Percentiles rank a stretch among this genome's conserved stretches.
phyloP scores from a whole-genome alignment of 2,797 vertebrate species.

The Lagocephalus sceleratus region DNA sequence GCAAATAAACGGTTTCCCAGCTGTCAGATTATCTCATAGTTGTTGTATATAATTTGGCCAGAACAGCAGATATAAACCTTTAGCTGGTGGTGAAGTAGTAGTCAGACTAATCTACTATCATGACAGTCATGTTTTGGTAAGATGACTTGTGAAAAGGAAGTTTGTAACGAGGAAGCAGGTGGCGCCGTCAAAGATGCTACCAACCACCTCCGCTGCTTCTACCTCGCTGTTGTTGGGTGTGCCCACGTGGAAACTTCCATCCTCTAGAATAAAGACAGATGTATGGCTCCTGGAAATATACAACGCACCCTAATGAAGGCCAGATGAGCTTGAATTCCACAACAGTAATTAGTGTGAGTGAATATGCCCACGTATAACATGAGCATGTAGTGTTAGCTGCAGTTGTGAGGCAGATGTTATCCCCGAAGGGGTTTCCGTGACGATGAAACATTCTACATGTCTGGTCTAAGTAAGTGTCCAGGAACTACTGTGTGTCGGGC shows the following conservation, averaged over 20 bases:
- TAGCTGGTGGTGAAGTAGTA: background rate
- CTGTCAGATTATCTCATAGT: too few relatives aligned
- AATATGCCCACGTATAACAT: conserved; percentile 26
- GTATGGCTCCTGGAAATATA: conserved; percentile 50
- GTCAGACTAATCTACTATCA: background rate
- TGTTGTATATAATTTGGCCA: too few relatives aligned
- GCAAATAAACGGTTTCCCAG: background rate
- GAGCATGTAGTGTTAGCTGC: conserved; percentile 21
- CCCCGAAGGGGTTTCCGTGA: conserved; percentile 36
- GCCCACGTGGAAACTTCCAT: conserved; percentile 54
- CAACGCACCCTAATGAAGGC: conserved; percentile 50
- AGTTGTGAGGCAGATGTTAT: conserved; percentile 32
- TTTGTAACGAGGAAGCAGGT: conserved; percentile 30
- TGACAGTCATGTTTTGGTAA: background rate
- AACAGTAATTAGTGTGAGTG: conserved; percentile 57
- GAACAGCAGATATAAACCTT: too few relatives aligned
- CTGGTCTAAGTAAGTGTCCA: conserved; percentile 18
- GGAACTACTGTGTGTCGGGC: conserved; percentile 47
- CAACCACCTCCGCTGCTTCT: conserved; percentile 16
- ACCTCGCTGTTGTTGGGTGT: conserved; percentile 24
- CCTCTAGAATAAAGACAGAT: conserved; percentile 49
- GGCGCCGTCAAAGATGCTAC: conserved; percentile 14
- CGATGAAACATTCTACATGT: conserved; percentile 47
- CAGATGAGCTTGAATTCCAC: conserved; percentile 64
- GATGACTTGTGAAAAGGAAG: conserved; percentile 7